A percentile compares a stretch with the other conserved stretches of the same genome.
These are phyloP conservation scores for Cavia aperea DNA, from an alignment of 2,113 vertebrate genomes.

Conservation along the genomic window DNA sequence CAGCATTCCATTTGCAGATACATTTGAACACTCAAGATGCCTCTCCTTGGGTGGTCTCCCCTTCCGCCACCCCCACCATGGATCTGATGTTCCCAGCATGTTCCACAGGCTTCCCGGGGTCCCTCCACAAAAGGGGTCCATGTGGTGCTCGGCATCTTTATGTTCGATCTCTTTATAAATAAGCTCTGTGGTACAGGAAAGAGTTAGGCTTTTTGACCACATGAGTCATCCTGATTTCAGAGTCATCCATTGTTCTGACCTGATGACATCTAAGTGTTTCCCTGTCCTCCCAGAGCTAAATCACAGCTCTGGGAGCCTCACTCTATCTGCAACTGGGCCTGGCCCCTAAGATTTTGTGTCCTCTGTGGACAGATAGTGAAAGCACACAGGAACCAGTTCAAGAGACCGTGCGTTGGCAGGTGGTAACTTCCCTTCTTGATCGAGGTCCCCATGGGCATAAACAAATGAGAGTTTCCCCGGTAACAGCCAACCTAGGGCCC, in stretches of 20 bases:
- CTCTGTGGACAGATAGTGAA: not conserved
- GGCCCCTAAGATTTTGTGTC: not conserved
- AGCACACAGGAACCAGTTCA: not conserved
- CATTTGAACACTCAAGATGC: not conserved
- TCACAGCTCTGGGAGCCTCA: not conserved
- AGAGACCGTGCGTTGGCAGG: not conserved
- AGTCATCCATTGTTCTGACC: not conserved
- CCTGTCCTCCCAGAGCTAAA: not conserved
- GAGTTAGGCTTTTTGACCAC: not conserved
- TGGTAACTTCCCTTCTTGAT: not conserved
- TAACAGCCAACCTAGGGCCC: not conserved
- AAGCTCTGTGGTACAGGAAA: not conserved
- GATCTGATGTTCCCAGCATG: not conserved
- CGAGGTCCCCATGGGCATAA: not conserved
- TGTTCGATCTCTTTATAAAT: not conserved
- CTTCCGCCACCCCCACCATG: not conserved
- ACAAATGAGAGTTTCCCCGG: not conserved
- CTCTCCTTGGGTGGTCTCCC: not conserved
- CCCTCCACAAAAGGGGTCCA: not conserved
- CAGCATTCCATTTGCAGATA: not conserved
- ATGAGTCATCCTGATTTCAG: not conserved
- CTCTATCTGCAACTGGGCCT: not conserved
- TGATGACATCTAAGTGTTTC: not conserved
- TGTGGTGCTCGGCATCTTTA: not conserved
- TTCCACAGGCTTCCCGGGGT: not conserved